Evolutionary conservation across 92 coral and sea anemone species (phyloP).

Genomic region (Paragorgia papillata): DNA sequence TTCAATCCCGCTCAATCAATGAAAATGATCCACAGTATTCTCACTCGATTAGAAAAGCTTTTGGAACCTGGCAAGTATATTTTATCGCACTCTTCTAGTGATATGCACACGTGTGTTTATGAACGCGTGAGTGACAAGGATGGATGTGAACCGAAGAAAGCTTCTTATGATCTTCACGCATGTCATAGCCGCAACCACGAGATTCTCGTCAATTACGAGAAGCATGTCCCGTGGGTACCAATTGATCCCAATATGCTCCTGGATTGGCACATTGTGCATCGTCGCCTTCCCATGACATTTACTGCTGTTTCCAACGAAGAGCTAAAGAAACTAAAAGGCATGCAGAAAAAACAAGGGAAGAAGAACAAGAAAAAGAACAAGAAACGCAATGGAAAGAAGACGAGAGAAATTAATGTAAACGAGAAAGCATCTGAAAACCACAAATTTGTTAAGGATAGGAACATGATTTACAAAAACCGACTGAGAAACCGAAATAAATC

Average conservation of each 20-base stretch:
- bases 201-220: constrained; percentile 35
- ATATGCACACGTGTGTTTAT: constrained; percentile 84
- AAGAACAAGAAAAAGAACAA: constrained; percentile 55
- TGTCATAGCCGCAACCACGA: constrained; percentile 30
- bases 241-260: constrained; percentile 74
- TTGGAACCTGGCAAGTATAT: constrained; percentile 61
- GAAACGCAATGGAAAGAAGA: constrained; percentile 46
- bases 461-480: background rate
- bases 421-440: constrained; percentile 2
- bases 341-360: constrained; percentile 20
- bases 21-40: constrained; percentile 68
- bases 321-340: constrained; percentile 44
- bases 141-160: constrained; percentile 43
- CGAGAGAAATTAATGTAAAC: background rate
- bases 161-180: constrained; percentile 62
- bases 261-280: constrained; percentile 65
- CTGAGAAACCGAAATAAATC: background rate
- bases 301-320: constrained; percentile 71
- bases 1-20: constrained; percentile 81
- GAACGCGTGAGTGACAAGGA: constrained; percentile 37
- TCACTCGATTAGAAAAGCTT: constrained; percentile 32
- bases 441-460: background rate
- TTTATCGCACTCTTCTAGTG: constrained; percentile 67
- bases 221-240: constrained; percentile 69
- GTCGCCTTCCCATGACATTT: constrained; percentile 76